Conservation (phyloP, 2,797 vertebrate species). For the Paedocypris micromegethes region DNA sequence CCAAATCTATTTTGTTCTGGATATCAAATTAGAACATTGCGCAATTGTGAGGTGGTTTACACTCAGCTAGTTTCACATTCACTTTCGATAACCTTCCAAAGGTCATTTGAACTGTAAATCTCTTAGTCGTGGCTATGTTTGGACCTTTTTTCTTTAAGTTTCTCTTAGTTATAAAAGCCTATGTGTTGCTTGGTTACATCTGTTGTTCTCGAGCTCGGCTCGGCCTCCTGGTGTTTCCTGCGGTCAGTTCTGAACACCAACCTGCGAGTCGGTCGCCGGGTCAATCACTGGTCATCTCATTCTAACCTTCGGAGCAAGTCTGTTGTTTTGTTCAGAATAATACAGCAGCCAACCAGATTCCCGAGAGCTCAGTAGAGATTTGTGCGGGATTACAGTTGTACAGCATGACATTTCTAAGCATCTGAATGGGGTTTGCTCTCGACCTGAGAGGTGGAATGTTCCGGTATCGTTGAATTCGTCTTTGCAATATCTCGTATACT, state of each 20-base stretch:
- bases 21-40: no score
- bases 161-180: not conserved
- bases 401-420: not conserved
- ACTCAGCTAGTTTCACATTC: no score
- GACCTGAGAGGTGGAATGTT: no score
- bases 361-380: not conserved
- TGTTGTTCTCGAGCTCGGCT: constrained; percentile 9
- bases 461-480: not conserved
- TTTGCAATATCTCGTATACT: not conserved
- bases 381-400: constrained; percentile 11
- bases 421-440: not conserved
- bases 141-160: not conserved
- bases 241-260: constrained; percentile 12
- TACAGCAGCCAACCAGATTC: constrained; percentile 6
- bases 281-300: not conserved
- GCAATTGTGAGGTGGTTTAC: no score
- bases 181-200: constrained; percentile 11
- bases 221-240: constrained; percentile 44
- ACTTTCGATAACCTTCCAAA: not conserved
- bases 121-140: not conserved
- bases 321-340: constrained; percentile 2
- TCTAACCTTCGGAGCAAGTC: not conserved
- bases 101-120: not conserved
- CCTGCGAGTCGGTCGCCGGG: not conserved
- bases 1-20: no score